phyloP scores from a whole-genome alignment of 2,113 vertebrate genomes.

The Leptosomus discolor region DNA sequence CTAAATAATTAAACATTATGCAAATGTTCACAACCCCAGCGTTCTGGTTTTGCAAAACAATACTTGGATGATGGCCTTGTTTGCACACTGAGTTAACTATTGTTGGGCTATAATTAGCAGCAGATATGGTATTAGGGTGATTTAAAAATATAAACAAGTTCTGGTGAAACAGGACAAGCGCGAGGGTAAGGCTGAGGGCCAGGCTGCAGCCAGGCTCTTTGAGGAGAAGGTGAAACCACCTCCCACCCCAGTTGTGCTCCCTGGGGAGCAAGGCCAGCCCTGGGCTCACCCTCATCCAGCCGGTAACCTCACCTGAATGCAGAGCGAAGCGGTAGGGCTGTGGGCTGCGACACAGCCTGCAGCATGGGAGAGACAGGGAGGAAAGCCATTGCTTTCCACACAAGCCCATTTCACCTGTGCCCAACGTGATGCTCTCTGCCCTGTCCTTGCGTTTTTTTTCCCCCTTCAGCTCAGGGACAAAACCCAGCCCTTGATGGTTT shows the following conservation, averaged over 20 bases:
- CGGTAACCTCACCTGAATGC: neutral
- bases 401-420: neutral
- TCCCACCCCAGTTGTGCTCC: neutral
- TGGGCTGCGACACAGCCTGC: neutral
- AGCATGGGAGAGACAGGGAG: rapidly evolving
- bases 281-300: neutral
- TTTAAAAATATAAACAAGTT: neutral
- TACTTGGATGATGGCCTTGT: conserved; percentile 28
- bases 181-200: neutral
- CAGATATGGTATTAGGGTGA: neutral
- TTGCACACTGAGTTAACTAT: conserved; percentile 12
- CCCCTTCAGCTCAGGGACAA: neutral
- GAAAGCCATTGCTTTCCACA: neutral
- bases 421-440: rapidly evolving
- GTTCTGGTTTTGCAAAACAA: conserved; percentile 45
- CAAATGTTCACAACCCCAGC: conserved; percentile 28
- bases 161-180: neutral
- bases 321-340: neutral
- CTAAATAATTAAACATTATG: conserved; percentile 58
- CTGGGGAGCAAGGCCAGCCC: neutral
- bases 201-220: rapidly evolving
- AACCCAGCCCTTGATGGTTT: neutral
- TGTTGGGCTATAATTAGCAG: conserved; percentile 17
- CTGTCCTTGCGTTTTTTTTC: neutral
- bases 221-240: neutral